phyloP scores from a whole-genome alignment of 2,888 invertebrate species.

The Tenthredo livida region DNA sequence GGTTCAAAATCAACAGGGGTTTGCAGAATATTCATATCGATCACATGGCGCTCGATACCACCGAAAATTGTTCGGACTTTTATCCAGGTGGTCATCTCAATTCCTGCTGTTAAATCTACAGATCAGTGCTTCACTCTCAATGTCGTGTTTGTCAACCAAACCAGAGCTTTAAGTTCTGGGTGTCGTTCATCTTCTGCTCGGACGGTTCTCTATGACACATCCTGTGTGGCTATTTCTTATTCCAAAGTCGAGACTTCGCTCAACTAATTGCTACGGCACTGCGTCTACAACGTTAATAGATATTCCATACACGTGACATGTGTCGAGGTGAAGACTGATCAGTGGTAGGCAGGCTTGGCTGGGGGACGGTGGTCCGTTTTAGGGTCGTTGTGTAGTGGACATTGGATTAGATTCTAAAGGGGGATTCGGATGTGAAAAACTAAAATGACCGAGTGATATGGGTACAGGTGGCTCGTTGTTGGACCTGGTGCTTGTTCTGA shows the following conservation, averaged over 20 bases:
- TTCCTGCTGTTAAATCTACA: background rate
- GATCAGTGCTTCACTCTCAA: background rate
- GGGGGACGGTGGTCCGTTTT: constrained; percentile 41
- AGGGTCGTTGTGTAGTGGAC: constrained; percentile 30
- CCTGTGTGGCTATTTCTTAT: background rate
- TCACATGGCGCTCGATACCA: no score
- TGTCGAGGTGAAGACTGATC: constrained; percentile 50
- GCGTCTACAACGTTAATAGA: constrained; percentile 26
- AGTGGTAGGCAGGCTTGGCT: constrained; percentile 39
- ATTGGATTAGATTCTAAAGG: background rate
- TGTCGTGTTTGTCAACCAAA: background rate
- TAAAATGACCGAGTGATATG: constrained; percentile 67
- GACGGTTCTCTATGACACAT: background rate
- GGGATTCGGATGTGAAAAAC: constrained; percentile 6
- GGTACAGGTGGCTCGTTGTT: constrained; percentile 65
- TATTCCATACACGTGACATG: constrained; percentile 28
- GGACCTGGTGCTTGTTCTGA: constrained; percentile 67
- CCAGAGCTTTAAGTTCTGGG: background rate
- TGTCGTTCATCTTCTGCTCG: background rate
- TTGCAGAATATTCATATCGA: background rate
- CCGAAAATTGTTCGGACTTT: background rate
- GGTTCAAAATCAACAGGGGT: background rate
- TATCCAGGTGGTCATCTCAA: background rate
- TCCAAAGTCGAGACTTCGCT: background rate
- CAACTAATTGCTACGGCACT: constrained; percentile 42